These are phyloP conservation scores for Cryptus viduatorius DNA, from an alignment of 2,888 invertebrate genomes.

Conservation along the genomic window DNA sequence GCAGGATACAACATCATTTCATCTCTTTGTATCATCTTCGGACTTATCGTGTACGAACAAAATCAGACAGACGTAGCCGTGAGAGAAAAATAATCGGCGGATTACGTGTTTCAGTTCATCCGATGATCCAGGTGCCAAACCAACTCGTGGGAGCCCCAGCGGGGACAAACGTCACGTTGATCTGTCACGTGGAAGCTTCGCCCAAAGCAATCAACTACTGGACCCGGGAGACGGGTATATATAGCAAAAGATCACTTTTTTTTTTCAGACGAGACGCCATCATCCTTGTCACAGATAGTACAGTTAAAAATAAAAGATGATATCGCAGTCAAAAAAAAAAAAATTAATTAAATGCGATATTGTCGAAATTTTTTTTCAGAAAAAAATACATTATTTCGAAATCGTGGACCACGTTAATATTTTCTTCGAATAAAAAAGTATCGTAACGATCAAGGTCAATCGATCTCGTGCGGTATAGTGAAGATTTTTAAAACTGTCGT, in stretches of 20 bases:
- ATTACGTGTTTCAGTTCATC: constrained; percentile 91
- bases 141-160: constrained; percentile 96
- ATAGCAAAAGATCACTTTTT: constrained; percentile 22
- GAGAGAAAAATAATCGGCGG: constrained; percentile 55
- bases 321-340: constrained; percentile 4
- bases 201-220: constrained; percentile 98
- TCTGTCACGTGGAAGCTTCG: constrained; percentile 95
- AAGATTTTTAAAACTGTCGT: background rate
- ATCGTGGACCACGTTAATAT: no score
- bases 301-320: constrained; percentile 15
- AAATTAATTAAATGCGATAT: background rate
- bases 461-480: background rate
- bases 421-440: no score
- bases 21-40: background rate
- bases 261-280: background rate
- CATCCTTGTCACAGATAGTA: constrained; percentile 6
- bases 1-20: background rate
- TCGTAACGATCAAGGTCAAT: background rate
- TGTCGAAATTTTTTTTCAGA: background rate
- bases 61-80: background rate
- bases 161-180: constrained; percentile 93
- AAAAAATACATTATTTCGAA: no score
- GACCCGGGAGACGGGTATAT: constrained; percentile 94
- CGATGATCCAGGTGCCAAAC: constrained; percentile 96
- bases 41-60: background rate